Conservation (phyloP, 2,797 vertebrate genomes). For the Danionella dracula region DNA sequence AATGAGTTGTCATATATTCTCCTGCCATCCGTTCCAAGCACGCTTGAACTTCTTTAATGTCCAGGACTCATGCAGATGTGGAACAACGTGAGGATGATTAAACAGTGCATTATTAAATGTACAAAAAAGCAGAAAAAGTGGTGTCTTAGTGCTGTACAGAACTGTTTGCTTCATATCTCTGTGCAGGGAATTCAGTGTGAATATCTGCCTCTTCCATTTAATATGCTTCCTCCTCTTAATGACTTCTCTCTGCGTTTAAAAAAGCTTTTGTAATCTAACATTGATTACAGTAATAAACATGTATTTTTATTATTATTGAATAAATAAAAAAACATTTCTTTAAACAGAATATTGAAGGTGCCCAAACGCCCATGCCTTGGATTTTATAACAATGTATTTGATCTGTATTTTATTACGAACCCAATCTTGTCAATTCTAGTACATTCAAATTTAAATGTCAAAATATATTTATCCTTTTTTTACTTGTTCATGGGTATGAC, state of each 20-base stretch:
- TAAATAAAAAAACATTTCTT: neutral
- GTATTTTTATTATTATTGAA: constrained; percentile 38
- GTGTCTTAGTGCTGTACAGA: neutral
- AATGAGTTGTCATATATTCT: no score
- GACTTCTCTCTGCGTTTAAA: constrained; percentile 14
- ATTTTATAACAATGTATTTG: neutral
- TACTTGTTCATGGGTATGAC: no score
- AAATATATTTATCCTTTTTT: no score
- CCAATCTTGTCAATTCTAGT: no score
- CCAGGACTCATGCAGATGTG: no score
- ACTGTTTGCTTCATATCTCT: neutral
- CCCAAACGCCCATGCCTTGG: neutral
- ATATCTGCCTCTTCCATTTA: neutral
- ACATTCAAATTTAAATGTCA: no score
- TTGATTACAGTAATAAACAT: no score
- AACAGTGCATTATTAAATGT: neutral
- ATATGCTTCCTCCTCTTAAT: constrained; percentile 6
- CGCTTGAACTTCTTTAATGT: no score
- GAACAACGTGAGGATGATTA: no score
- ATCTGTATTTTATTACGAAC: neutral
- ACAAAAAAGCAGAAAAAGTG: neutral
- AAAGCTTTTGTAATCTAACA: constrained; percentile 33
- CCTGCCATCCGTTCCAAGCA: no score
- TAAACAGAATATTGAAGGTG: neutral
- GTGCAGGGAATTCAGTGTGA: neutral